Base-by-base conservation (phyloP, 2,797 vertebrate genomes). In the Pygocentrus nattereri region DNA sequence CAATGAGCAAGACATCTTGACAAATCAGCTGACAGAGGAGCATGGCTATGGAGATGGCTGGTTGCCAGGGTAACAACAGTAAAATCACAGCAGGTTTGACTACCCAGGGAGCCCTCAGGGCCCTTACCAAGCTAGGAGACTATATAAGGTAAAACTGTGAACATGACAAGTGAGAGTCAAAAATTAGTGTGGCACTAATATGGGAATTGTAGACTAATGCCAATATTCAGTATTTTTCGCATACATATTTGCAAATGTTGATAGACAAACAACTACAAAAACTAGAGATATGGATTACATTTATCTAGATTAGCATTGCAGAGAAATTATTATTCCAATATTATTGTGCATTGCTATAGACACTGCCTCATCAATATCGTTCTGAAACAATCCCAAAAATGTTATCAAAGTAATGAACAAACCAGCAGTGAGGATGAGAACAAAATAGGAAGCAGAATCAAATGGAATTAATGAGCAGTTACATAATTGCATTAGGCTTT, bases 11-110 rank as follows among this genome's bases (percentile, higher is more conserved):
- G 62, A 64, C 16, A 19, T 64, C 30, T 38, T 64, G 16, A 64
- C 62, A 7, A 64, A 16, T 64, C 62, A 64, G 30, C 30, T 30
- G 21, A 23, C 21, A 31, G 59, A 31, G 16, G 6, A 31, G n/a
- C 18, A 6, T 18, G 13, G 59, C 62, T 64, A 34, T 10, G 16
- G 5, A 31, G 30, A 34, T 19, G 61, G 3, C 19, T 10, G 38
- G 64, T 52, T 59, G 23, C 64, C 65, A 41, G 47, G 31, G 64
- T 34, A 78, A 78, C 52, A 78, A 21, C n/a, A 68, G 44, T 19
- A 54, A 44, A 68, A 21, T 16, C 1, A 23, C 1, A 27, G 68
- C 49, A 25, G 2, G 12, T 25, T 23, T 70, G 41, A 23, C 41
- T 49, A 70, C 47, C 68, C 23, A 34, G 25, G 25, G 23, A 50